Evolutionary conservation across 2,888 invertebrate species (phyloP).

Genomic region (Drosophila helvetica): DNA sequence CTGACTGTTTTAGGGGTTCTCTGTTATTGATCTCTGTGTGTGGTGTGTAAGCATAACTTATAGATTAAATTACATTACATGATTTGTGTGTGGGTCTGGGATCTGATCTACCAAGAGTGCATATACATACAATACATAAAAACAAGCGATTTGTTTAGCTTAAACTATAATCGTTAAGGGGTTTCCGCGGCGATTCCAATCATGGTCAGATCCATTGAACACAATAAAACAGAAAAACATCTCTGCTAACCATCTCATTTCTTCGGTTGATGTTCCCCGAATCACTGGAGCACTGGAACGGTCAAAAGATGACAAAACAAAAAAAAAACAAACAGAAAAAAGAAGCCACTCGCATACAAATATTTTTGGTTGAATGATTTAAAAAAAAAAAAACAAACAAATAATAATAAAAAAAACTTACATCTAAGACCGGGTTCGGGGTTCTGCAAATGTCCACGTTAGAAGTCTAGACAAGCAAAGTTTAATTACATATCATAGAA

Average conservation of each 20-base stretch:
- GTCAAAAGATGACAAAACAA: slow-evolving; percentile 8
- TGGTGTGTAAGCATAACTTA: slow-evolving; percentile 43
- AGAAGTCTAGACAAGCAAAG: slow-evolving; percentile 41
- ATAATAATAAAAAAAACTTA: slow-evolving; percentile 11
- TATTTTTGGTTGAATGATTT: not conserved
- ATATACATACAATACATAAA: slow-evolving; percentile 17
- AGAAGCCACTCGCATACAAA: not conserved
- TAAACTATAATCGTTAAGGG: not conserved
- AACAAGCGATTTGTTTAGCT: slow-evolving; percentile 10
- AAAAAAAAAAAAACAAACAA: slow-evolving; percentile 22
- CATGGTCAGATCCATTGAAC: not conserved
- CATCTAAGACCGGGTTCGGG: slow-evolving; percentile 31
- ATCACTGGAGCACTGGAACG: slow-evolving; percentile 3
- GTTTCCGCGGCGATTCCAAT: not conserved
- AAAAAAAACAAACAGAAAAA: not conserved
- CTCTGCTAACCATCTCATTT: slow-evolving; percentile 8
- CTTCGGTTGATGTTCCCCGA: slow-evolving; percentile 24
- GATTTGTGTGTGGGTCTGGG: not conserved
- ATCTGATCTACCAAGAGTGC: not conserved
- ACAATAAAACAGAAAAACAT: too few species aligned
- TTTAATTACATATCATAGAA: slow-evolving; percentile 39
- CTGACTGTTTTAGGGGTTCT: slow-evolving; percentile 11
- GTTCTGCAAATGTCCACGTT: slow-evolving; percentile 30
- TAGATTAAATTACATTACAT: slow-evolving; percentile 35
- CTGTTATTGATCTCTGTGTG: slow-evolving; percentile 6